Conservation (phyloP, 2,888 invertebrate genomes). For the Sisyra nigra region DNA sequence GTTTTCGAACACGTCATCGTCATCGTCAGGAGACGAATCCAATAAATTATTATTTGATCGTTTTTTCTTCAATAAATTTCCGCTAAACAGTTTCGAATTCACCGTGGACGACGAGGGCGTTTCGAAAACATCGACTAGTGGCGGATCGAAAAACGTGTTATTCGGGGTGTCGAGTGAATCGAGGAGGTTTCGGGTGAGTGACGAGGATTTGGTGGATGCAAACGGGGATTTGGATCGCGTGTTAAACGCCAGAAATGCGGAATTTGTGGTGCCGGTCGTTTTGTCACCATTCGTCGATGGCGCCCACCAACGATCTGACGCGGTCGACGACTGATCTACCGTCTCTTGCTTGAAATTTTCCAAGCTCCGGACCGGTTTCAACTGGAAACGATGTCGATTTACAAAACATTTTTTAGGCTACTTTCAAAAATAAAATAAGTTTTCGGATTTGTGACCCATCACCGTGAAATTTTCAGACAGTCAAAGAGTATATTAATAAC, state of each 20-base stretch:
- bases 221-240: slow-evolving; percentile 13
- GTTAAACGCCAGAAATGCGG: slow-evolving; percentile 21
- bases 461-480: not conserved
- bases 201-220: slow-evolving; percentile 11
- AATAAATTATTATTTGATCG: slow-evolving; percentile 11
- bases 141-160: not conserved
- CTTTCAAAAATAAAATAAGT: not conserved
- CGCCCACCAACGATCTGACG: slow-evolving; percentile 25
- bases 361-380: slow-evolving; percentile 42
- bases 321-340: slow-evolving; percentile 16
- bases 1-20: slow-evolving; percentile 22
- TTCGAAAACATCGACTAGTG: too few relatives aligned
- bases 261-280: slow-evolving; percentile 17
- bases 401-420: not conserved
- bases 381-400: slow-evolving; percentile 25
- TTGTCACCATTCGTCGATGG: slow-evolving; percentile 13
- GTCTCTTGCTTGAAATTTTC: slow-evolving; percentile 39
- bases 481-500: not conserved
- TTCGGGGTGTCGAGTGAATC: slow-evolving; percentile 5
- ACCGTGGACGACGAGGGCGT: not conserved
- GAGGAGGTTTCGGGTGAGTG: slow-evolving; percentile 1
- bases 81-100: not conserved
- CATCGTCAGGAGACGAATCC: slow-evolving; percentile 22
- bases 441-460: not conserved
- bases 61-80: not conserved